Base-by-base conservation (phyloP, 2,113 vertebrate species). In the Passer domesticus region DNA sequence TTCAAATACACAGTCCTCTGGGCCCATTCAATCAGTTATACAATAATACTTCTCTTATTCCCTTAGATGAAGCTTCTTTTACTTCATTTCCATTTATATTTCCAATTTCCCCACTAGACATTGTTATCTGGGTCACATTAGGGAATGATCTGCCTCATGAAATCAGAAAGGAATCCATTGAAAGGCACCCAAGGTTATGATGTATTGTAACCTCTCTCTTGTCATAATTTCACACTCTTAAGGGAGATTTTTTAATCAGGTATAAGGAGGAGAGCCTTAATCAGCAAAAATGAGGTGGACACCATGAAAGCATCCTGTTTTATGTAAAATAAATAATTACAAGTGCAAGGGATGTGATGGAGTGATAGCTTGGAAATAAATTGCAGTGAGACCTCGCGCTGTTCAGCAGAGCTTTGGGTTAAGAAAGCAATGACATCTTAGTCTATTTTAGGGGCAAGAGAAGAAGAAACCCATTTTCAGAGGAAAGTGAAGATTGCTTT, bases 71-170 rank as follows among this genome's bases (percentile, higher is more conserved):
- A 96, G 96, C 95, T 96, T 97, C 96, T 96, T 97, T 97, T 94
- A 95, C 97, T 98, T 98, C 97, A 98, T 98, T 98, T 98, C 96
- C 98, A 98, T 98, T 98, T 98, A 97, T 98, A 97, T 98, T 98
- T 98, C 98, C 98, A 94, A 96, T 98, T 97, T 98, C 95, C 96
- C 98, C 97, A 97, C 97, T 97, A 98, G 98, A 98, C 95, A 70
- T 97, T 97, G 97, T 98, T 98, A 98, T 98, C 98, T 98, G 98
- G 98, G 98, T 98, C 98, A 98, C 97, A 94, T 98, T 97, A 97
- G 98, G 97, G 97, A 97, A 87, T 10, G 49, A 96, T 96, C 92
- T 96, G 96, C 96, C 98, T 98, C 95, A 86, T 73, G 64, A 97
- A 98, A 97, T 97, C 97, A 97, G 95, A 95, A 93, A 91, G 90